These are phyloP conservation scores for Monoplex corrugatus DNA, from an alignment of 2,888 invertebrate species.

Conservation along the genomic window DNA sequence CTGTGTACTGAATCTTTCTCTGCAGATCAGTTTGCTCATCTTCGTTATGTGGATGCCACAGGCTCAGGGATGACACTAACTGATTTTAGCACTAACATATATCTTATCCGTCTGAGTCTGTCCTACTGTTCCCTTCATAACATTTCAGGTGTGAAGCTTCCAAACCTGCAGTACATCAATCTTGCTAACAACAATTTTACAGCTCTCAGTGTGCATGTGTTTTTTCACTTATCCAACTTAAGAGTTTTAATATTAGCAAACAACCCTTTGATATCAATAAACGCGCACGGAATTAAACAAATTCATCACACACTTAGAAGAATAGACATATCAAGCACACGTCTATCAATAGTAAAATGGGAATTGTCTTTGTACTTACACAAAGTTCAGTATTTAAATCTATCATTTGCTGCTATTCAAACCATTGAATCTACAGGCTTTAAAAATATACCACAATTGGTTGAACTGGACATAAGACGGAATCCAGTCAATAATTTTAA, in stretches of 20 bases:
- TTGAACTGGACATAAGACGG: too few species aligned
- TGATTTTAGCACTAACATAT: neutral
- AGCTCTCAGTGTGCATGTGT: neutral
- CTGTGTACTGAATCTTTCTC: neutral
- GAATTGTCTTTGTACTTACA: too few species aligned
- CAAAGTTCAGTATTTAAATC: too few species aligned
- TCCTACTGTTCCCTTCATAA: neutral
- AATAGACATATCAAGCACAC: too few species aligned
- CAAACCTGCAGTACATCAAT: neutral
- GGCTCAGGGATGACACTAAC: neutral
- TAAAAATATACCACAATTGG: too few species aligned
- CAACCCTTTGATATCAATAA: neutral
- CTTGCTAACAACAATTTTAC: neutral
- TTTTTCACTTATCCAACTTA: neutral
- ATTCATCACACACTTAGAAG: too few species aligned
- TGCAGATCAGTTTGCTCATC: neutral
- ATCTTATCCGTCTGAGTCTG: neutral
- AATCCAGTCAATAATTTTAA: too few species aligned
- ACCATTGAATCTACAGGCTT: too few species aligned
- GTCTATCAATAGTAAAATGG: too few species aligned
- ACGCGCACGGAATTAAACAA: too few species aligned
- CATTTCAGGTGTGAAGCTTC: neutral
- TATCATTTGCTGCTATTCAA: too few species aligned
- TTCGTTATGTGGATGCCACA: constrained; percentile 7
- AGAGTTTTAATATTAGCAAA: neutral